Evolutionary conservation across 1,140 invertebrate genomes (phyloP).

Genomic region (Onthophagus taurus): DNA sequence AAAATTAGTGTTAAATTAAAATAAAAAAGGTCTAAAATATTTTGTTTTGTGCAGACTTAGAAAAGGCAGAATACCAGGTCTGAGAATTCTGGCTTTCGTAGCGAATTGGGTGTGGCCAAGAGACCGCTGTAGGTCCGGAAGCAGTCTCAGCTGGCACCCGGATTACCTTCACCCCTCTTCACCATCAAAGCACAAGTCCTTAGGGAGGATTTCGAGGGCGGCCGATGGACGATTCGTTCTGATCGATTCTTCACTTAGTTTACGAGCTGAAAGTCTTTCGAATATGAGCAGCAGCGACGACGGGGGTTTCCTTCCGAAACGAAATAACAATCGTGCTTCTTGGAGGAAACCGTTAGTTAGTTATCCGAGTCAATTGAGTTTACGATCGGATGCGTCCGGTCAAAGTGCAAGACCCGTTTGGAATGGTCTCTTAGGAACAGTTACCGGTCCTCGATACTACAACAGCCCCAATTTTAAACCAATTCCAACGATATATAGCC

Average conservation of each 20-base stretch:
- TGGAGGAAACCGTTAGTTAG: constrained; percentile 57
- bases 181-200: constrained; percentile 40
- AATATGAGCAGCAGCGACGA: constrained; percentile 70
- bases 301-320: constrained; percentile 60
- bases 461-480: constrained; percentile 32
- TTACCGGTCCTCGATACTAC: constrained; percentile 23
- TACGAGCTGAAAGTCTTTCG: constrained; percentile 51
- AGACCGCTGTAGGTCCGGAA: constrained; percentile 45
- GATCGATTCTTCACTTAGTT: constrained; percentile 49
- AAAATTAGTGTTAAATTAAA: constrained; percentile 11
- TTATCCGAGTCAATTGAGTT: constrained; percentile 55
- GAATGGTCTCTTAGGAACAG: constrained; percentile 38
- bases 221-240: constrained; percentile 66
- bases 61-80: constrained; percentile 89
- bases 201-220: constrained; percentile 56
- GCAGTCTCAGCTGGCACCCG: constrained; percentile 37
- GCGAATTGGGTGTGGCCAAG: constrained; percentile 60
- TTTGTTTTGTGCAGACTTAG: constrained; percentile 60
- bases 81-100: constrained; percentile 58
- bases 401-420: constrained; percentile 42
- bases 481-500: constrained; percentile 42
- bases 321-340: constrained; percentile 46
- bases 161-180: constrained; percentile 46
- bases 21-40: not conserved
- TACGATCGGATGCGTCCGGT: constrained; percentile 55